Base-by-base conservation (phyloP, 2,797 vertebrate genomes). In the Typhlichthys subterraneus region DNA sequence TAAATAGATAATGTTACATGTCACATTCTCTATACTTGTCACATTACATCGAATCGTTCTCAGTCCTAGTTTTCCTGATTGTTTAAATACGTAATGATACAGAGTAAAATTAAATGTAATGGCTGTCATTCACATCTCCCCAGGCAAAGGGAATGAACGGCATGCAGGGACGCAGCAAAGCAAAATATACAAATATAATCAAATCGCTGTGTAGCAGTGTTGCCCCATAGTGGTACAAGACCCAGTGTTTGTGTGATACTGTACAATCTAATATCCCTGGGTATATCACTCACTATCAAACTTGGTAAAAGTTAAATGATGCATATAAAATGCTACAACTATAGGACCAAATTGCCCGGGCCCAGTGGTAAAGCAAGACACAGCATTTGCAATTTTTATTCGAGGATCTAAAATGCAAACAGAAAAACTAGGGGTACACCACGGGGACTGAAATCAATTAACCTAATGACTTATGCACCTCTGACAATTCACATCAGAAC, bases 71-170 rank as follows among this genome's bases (percentile, higher is more conserved):
- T 67, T 69, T 62, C 67, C 33, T 33, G 45, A 63, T 63, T 62
- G 63, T 61, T 75, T 80, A 70, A 84, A 86, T 80, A 79, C 75
- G 60, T 69, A 77, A 83, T 76, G 74, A 69, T 69, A 73, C 57
- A 60, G 49, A 60, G 63, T 78, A 67, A 81, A 80, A 84, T 81
- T 52, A 1, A 76, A 76, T 77, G 65, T 54, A 69, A 76, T 3
- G 64, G 38, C 46, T 81, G 73, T 80, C 70, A 69, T 42, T 58
- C 59, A 31, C 19, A 60, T 69, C 66, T 59, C 65, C 64, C 12
- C 8, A 33, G 64, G 69, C 61, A 63, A 63, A 56, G 17, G 69
- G 49, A 73, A 69, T 75, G 59, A 69, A 82, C 75, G 23, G n/a
- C 38, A 76, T 72, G 60, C 62, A 70, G 67, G 53, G 65, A 77